Evolutionary conservation across 2,113 vertebrate genomes (phyloP).

Genomic region (Otis tarda): DNA sequence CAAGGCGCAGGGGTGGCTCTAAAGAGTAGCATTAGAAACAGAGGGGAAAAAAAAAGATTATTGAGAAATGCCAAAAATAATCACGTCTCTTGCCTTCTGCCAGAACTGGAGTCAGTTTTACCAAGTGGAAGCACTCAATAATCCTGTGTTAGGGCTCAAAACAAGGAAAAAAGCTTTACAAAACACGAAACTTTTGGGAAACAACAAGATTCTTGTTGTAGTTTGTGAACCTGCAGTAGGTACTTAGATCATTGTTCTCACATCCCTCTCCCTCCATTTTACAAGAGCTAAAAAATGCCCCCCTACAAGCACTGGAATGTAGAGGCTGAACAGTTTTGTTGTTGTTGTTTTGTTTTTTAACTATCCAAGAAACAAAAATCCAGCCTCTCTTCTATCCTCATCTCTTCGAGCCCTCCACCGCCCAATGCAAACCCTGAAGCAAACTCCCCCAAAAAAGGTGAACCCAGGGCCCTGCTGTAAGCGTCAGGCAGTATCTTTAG

Average conservation of each 20-base stretch:
- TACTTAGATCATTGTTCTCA: not conserved
- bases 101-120: conserved; percentile 8
- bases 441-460: not conserved
- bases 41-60: not conserved
- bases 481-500: not conserved
- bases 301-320: conserved; percentile 57
- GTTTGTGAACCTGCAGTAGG: conserved; percentile 15
- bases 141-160: not conserved
- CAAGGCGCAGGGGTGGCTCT: not conserved
- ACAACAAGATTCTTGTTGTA: not conserved
- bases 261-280: not conserved
- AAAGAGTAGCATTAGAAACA: not conserved
- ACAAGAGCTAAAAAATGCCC: conserved; percentile 55
- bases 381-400: not conserved
- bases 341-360: not conserved
- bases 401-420: not conserved
- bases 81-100: conserved; percentile 22
- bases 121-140: conserved; percentile 22
- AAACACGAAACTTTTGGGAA: not conserved
- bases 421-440: not conserved
- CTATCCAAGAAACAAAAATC: not conserved
- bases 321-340: not conserved
- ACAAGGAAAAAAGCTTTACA: not conserved
- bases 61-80: conserved; percentile 35
- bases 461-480: not conserved